These are phyloP conservation scores for Zaprionus nigranus DNA, from an alignment of 1,140 invertebrate genomes.

Conservation along the genomic window DNA sequence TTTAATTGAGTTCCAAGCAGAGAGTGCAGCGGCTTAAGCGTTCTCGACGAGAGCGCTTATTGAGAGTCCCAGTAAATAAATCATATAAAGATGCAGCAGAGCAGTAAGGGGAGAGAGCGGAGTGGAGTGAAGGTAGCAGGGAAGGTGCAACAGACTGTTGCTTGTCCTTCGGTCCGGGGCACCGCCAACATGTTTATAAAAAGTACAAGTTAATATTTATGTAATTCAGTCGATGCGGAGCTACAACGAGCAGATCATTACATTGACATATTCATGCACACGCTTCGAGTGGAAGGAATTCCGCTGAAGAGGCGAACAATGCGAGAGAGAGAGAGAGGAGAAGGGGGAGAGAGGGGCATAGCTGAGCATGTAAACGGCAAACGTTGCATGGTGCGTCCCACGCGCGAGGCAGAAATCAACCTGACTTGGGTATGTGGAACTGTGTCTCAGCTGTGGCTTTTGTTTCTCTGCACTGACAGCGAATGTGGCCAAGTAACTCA, in stretches of 20 bases:
- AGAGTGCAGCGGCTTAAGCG: neutral
- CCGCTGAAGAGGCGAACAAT: constrained; percentile 52
- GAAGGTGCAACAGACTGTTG: neutral
- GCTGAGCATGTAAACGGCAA: constrained; percentile 45
- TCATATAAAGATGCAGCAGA: constrained; percentile 61
- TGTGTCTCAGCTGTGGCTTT: constrained; percentile 42
- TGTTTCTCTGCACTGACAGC: constrained; percentile 32
- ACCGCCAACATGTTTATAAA: constrained; percentile 74
- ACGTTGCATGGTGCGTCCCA: constrained; percentile 40
- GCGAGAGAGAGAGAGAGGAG: constrained; percentile 1
- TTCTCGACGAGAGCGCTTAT: constrained; percentile 18
- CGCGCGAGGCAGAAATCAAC: constrained; percentile 48
- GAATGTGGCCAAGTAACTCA: constrained; percentile 24
- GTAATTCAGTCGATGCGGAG: constrained; percentile 70
- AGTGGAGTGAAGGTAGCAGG: neutral
- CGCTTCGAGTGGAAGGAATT: constrained; percentile 55
- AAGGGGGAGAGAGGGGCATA: too few species aligned
- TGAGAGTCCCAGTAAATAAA: constrained; percentile 63
- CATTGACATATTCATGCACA: constrained; percentile 78
- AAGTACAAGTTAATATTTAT: constrained; percentile 82
- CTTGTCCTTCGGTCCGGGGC: constrained; percentile 24
- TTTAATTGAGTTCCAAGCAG: constrained; percentile 38
- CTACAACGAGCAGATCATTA: constrained; percentile 66
- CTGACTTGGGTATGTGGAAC: constrained; percentile 28
- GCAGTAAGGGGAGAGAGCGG: neutral